Percentiles rank a stretch among this genome's conserved stretches.
phyloP scores from a whole-genome alignment of 2,888 invertebrate species.

The Horisme vitalbata region DNA sequence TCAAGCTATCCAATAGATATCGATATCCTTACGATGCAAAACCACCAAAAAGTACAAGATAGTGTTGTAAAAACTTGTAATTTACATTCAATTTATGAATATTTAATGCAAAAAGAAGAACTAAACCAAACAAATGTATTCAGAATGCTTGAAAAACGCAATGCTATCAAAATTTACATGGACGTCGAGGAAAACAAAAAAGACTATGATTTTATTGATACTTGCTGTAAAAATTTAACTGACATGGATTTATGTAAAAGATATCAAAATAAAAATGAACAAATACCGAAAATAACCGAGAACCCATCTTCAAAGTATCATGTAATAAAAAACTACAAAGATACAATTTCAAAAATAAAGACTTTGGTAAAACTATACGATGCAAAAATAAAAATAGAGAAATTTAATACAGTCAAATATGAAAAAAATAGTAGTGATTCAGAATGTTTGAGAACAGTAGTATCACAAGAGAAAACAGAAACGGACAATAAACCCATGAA shows the following conservation, averaged over 20 bases:
- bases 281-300: background rate
- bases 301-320: background rate
- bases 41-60: background rate
- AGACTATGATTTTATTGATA: constrained; percentile 45
- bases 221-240: constrained; percentile 47
- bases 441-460: constrained; percentile 13
- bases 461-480: background rate
- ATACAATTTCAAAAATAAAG: constrained; percentile 50
- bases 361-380: constrained; percentile 47
- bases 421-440: constrained; percentile 13
- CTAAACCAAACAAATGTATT: constrained; percentile 52
- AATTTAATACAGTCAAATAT: background rate
- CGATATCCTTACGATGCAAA: constrained; percentile 45
- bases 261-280: constrained; percentile 4
- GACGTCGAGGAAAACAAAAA: constrained; percentile 45
- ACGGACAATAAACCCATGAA: background rate
- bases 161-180: constrained; percentile 60
- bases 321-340: constrained; percentile 34
- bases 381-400: constrained; percentile 30
- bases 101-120: constrained; percentile 50
- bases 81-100: constrained; percentile 56
- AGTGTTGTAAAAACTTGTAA: constrained; percentile 45
- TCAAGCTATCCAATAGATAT: constrained; percentile 52
- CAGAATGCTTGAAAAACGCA: constrained; percentile 52
- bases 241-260: constrained; percentile 32